Evolutionary conservation across 2,888 invertebrate species (phyloP).

Genomic region (Meta bourneti): DNA sequence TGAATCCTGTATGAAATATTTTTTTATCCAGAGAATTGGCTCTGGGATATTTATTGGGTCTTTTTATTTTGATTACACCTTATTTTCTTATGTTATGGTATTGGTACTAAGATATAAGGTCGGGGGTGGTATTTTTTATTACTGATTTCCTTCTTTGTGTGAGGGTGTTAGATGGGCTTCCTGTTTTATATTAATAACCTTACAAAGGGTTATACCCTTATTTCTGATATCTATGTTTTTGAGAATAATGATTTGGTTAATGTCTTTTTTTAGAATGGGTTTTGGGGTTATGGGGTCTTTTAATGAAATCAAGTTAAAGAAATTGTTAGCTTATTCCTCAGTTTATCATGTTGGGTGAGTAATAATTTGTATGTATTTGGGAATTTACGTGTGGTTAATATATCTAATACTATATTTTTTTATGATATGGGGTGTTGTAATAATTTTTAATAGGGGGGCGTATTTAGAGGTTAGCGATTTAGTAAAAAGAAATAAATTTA

Average conservation of each 20-base stretch:
- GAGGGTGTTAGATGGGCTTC: neutral
- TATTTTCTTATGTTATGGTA: too few species aligned
- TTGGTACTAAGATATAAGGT: slow-evolving; percentile 16
- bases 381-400: neutral
- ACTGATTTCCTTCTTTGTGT: slow-evolving; percentile 32
- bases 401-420: slow-evolving; percentile 28
- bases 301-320: slow-evolving; percentile 21
- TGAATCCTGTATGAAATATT: slow-evolving; percentile 41
- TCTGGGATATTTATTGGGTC: neutral
- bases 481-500: neutral
- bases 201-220: slow-evolving; percentile 35
- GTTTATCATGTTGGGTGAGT: slow-evolving; percentile 52
- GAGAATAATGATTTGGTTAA: neutral
- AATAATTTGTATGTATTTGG: neutral
- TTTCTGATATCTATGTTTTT: slow-evolving; percentile 10
- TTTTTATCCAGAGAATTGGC: slow-evolving; percentile 37
- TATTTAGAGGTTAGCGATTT: neutral
- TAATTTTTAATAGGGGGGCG: neutral
- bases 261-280: slow-evolving; percentile 4
- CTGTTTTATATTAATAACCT: slow-evolving; percentile 24
- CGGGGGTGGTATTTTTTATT: slow-evolving; percentile 46
- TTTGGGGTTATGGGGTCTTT: slow-evolving; percentile 9
- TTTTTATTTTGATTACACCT: neutral
- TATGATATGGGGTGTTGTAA: neutral
- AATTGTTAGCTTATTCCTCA: slow-evolving; percentile 52